phyloP scores from a whole-genome alignment of 2,888 invertebrate species.

The Tipula confusa region DNA sequence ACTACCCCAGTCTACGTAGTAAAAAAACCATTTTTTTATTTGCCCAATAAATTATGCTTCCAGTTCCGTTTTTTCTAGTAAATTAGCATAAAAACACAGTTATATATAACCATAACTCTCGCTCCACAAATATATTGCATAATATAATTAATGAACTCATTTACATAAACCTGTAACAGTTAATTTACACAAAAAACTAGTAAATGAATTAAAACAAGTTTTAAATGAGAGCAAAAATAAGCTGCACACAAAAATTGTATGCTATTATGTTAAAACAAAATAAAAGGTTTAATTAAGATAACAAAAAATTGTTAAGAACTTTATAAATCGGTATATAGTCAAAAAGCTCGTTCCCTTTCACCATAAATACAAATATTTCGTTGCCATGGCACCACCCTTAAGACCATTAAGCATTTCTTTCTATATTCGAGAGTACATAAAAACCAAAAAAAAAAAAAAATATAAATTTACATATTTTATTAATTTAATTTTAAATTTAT shows the following conservation, averaged over 20 bases:
- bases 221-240: background rate
- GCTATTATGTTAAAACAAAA: background rate
- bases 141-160: background rate
- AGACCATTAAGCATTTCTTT: background rate
- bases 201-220: constrained; percentile 17
- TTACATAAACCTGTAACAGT: constrained; percentile 14
- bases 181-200: constrained; percentile 9
- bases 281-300: constrained; percentile 25
- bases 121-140: background rate
- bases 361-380: background rate
- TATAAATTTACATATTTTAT: constrained; percentile 16
- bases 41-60: background rate
- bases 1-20: no score
- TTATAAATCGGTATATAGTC: background rate
- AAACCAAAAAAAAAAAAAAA: background rate
- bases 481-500: constrained; percentile 15
- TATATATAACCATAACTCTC: background rate
- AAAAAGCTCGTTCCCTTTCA: background rate
- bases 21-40: no score
- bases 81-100: background rate
- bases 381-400: background rate
- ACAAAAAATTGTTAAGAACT: background rate
- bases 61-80: background rate
- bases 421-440: background rate
- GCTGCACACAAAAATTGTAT: background rate